Percentiles rank a stretch among this genome's conserved stretches.
Conservation (phyloP, 2,113 vertebrate genomes). For the Nothoprocta perdicaria region DNA sequence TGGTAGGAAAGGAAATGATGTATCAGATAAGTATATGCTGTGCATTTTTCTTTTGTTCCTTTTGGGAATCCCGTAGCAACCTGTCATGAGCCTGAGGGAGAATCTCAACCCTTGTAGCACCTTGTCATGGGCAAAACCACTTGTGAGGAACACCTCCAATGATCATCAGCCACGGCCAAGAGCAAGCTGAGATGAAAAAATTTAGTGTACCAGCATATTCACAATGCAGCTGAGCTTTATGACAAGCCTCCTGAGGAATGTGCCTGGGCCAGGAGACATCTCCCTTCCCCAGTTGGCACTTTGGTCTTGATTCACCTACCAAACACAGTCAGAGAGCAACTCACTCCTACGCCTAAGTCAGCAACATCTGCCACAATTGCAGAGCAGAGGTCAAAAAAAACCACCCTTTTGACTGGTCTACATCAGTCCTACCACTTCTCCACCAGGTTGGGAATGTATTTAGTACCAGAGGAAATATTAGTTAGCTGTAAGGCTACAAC, state of each 20-base stretch:
- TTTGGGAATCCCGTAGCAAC: no score
- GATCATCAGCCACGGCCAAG: not conserved
- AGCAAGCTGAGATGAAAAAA: not conserved
- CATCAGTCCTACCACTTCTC: not conserved
- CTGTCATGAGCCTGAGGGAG: no score
- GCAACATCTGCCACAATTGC: not conserved
- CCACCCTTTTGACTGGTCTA: not conserved
- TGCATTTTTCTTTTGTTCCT: no score
- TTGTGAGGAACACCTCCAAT: not conserved
- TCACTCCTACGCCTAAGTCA: not conserved
- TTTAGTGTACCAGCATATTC: not conserved
- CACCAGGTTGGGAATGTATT: not conserved
- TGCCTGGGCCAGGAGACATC: not conserved
- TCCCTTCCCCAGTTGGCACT: no score
- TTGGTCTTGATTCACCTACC: rapidly evolving
- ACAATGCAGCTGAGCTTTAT: not conserved
- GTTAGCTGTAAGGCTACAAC: not conserved
- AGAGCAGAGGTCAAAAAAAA: not conserved
- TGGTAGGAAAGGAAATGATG: no score
- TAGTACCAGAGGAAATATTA: not conserved
- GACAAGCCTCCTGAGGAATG: not conserved
- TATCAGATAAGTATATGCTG: no score
- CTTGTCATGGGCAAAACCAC: no score
- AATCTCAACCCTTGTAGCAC: no score
- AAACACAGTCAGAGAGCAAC: not conserved